A percentile compares a stretch with the other conserved stretches of the same genome.
phyloP scores from a whole-genome alignment of 2,797 vertebrate genomes.

The Dallia pectoralis region DNA sequence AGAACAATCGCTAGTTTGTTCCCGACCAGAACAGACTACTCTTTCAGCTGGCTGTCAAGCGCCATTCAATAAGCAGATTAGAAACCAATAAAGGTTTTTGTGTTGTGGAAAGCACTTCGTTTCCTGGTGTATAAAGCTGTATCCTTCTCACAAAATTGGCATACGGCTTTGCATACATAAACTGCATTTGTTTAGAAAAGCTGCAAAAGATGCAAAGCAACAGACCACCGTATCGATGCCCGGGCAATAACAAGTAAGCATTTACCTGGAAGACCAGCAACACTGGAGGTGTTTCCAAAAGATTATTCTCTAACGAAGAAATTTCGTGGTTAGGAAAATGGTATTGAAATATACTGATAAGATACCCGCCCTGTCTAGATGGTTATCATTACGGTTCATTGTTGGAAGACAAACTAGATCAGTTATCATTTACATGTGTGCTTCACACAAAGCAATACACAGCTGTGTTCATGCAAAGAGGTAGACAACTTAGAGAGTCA shows the following conservation, averaged over 20 bases:
- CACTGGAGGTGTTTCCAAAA: constrained; percentile 33
- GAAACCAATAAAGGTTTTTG: constrained; percentile 8
- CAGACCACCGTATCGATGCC: constrained; percentile 11
- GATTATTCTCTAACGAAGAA: constrained; percentile 39
- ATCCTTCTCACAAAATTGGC: constrained; percentile 40
- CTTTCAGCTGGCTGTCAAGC: constrained; percentile 25
- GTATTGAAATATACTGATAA: constrained; percentile 51
- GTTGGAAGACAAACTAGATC: constrained; percentile 36
- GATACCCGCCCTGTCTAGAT: constrained; percentile 14
- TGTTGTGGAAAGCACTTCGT: constrained; percentile 35
- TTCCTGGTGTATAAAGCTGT: constrained; percentile 38
- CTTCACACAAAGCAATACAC: constrained; percentile 29
- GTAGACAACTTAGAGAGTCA: constrained; percentile 25
- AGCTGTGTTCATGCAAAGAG: constrained; percentile 54
- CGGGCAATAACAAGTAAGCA: constrained; percentile 49
- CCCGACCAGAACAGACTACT: not conserved
- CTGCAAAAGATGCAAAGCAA: constrained; percentile 70
- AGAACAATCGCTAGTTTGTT: constrained; percentile 15
- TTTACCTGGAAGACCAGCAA: constrained; percentile 53
- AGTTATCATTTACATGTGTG: constrained; percentile 63
- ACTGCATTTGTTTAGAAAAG: constrained; percentile 66
- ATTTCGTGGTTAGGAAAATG: constrained; percentile 56
- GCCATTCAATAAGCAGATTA: constrained; percentile 57
- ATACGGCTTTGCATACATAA: constrained; percentile 66
- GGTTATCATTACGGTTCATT: constrained; percentile 46